These are phyloP conservation scores for Neodiprion virginianus DNA, from an alignment of 1,140 invertebrate species.

Conservation along the genomic window DNA sequence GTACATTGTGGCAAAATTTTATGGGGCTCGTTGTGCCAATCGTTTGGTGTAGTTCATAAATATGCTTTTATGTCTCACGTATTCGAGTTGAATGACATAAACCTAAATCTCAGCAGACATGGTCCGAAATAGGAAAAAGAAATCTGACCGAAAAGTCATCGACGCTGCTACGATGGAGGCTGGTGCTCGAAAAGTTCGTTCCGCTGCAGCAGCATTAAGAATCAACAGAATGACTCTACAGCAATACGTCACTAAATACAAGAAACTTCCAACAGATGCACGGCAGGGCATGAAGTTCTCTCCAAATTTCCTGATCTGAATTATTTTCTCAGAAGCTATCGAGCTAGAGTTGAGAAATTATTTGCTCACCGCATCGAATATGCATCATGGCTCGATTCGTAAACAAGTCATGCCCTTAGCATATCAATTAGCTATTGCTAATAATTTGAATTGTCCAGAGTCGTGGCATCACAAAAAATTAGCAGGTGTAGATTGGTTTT, in stretches of 20 bases:
- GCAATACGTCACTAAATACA: too few species aligned
- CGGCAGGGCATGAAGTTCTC: too few species aligned
- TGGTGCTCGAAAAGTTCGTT: too few species aligned
- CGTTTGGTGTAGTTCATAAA: not conserved
- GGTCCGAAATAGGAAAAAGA: too few species aligned
- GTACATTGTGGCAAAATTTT: not conserved
- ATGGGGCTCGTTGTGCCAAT: not conserved
- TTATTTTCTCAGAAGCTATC: not conserved
- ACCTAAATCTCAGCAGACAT: not conserved
- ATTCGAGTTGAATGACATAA: not conserved
- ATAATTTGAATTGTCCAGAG: constrained; percentile 19
- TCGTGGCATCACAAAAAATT: constrained; percentile 29
- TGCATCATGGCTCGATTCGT: not conserved
- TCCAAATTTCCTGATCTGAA: too few species aligned
- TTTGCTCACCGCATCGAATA: not conserved
- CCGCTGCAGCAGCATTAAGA: too few species aligned
- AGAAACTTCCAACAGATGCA: too few species aligned
- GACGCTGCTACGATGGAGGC: too few species aligned
- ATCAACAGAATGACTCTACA: too few species aligned
- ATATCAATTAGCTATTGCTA: constrained; percentile 25
- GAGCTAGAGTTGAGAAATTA: not conserved
- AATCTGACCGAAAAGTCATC: too few species aligned
- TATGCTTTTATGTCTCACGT: not conserved
- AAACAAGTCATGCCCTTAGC: constrained; percentile 21
- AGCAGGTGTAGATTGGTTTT: constrained; percentile 52